Base-by-base conservation (phyloP, 2,797 vertebrate species). In the Semotilus atromaculatus region DNA sequence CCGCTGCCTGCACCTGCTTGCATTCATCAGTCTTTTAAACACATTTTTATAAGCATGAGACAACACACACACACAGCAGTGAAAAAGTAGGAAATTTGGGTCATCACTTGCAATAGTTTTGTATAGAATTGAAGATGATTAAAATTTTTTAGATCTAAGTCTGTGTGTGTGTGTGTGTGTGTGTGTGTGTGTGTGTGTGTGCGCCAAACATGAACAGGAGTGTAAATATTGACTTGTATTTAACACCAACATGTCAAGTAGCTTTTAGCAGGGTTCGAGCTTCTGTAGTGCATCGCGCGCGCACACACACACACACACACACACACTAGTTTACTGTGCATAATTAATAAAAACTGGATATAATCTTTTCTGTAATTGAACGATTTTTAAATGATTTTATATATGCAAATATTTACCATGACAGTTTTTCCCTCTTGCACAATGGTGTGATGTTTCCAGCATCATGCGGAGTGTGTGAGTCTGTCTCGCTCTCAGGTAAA, bases 181-280 rank as follows among this genome's bases (percentile, higher is more conserved):
- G 9, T 13, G 43, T 13, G 16, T 6, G 48, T 48, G 45, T 51
- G 48, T 6, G 45, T 48, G 82, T 77, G 82, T 40, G 31, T 34
- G 62, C 55, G 31, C 45, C 62, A 83, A 77, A 70, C 43, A 66
- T 43, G 40, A 64, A 40, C 86, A 76, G 82, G 75, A 78, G 81
- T 38, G 78, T 72, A 90, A 90, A 92, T 89, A 90, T 88, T 90
- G 86, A 89, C 87, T 45, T 74, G 80, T 55, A 80, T 74, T 87
- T 89, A 87, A 86, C 84, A 71, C 89, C 83, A 82, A 81, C 80
- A 51, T 68, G 88, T 80, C 72, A 89, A 89, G 72, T 82, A 66
- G 82, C 40, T 18, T 76, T 66, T 38, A 80, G 53, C 88, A 81
- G 29, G 23, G 29, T 64, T 80, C 3, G 67, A 23, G 16, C 80